Conservation (phyloP, 1,140 invertebrate genomes). For the Ceratosolen fusciceps region DNA sequence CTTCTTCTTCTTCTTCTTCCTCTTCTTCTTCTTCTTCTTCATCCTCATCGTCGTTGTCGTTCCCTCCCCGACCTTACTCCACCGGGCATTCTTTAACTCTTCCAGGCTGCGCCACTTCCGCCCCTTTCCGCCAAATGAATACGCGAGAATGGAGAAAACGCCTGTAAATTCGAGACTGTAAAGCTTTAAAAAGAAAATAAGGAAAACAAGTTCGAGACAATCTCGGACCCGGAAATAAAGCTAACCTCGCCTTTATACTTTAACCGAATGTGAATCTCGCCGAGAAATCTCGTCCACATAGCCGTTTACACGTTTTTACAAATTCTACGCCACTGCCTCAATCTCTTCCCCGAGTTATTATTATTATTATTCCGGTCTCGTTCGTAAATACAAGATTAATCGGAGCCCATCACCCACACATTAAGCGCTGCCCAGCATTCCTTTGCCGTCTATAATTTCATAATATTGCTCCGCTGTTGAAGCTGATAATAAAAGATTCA, state of each 20-base stretch:
- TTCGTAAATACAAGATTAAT: no score
- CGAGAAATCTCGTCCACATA: neutral
- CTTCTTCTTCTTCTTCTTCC: conserved; percentile 4
- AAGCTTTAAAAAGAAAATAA: conserved; percentile 21
- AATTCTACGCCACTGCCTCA: neutral
- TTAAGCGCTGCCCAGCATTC: no score
- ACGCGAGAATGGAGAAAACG: conserved; percentile 24
- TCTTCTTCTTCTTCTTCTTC: neutral
- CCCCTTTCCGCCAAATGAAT: conserved; percentile 43
- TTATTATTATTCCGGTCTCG: no score
- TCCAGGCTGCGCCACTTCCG: no score
- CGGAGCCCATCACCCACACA: no score
- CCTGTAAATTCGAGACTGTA: conserved; percentile 21
- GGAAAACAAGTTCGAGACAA: conserved; percentile 24
- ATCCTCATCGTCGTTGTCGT: neutral
- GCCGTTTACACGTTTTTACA: conserved; percentile 2
- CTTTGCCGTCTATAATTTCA: no score
- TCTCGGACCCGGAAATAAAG: conserved; percentile 25
- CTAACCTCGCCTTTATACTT: conserved; percentile 18
- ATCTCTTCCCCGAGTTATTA: no score
- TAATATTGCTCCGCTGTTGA: no score
- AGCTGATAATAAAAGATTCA: no score
- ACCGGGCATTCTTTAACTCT: no score
- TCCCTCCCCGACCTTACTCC: no score
- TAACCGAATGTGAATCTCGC: conserved; percentile 18